Evolutionary conservation across 35 echinoderm and acorn worm species (phyloP).

Genomic region (Acanthaster planci): DNA sequence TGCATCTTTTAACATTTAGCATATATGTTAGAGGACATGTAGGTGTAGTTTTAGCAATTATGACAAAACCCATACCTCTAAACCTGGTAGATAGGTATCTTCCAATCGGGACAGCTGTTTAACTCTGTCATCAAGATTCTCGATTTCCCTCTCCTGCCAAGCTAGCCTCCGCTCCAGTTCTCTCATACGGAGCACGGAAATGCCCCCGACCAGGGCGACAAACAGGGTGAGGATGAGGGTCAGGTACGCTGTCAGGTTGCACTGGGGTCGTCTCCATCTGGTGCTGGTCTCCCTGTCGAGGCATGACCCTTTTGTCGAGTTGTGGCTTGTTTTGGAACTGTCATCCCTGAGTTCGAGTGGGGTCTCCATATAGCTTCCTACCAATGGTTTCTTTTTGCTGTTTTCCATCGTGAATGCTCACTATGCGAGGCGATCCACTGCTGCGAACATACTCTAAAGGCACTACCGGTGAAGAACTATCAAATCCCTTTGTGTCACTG

Average conservation of each 20-base stretch:
- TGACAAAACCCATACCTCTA: conserved; percentile 21
- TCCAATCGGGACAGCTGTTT: not conserved
- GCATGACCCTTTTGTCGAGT: not conserved
- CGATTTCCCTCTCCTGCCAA: conserved; percentile 9
- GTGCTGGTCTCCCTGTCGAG: not conserved
- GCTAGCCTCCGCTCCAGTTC: conserved; percentile 12
- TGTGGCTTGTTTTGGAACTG: not conserved
- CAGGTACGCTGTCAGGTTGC: not conserved
- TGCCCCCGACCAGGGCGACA: not conserved
- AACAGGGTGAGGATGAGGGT: not conserved
- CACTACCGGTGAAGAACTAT: not conserved
- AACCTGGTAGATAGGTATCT: not conserved
- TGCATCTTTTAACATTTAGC: too few species aligned
- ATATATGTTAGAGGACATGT: too few species aligned
- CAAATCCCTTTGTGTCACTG: not conserved
- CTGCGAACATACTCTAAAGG: not conserved
- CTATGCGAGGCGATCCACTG: not conserved
- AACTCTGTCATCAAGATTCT: conserved; percentile 22
- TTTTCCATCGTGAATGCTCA: not conserved
- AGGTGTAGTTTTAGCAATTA: too few species aligned
- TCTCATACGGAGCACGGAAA: conserved; percentile 3
- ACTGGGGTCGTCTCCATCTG: not conserved
- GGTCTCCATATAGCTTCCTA: not conserved
- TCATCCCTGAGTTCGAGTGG: not conserved
- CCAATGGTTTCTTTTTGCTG: not conserved